A percentile compares a stretch with the other conserved stretches of the same genome.
Evolutionary conservation across 2,888 invertebrate genomes (phyloP).

Genomic region (Poecilus cupreus): DNA sequence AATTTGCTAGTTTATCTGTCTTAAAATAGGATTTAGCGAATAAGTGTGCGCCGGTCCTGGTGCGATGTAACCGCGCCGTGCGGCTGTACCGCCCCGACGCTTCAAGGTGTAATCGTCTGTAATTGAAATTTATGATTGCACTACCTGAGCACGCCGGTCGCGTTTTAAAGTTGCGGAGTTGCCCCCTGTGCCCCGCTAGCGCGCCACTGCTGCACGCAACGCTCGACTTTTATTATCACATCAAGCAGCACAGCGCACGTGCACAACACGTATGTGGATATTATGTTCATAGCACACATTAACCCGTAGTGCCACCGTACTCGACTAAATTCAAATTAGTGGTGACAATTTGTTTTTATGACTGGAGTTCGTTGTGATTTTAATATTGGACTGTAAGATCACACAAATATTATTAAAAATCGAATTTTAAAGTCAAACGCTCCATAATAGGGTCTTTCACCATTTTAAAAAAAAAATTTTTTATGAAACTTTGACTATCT

Average conservation of each 20-base stretch:
- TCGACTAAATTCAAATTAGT: constrained; percentile 37
- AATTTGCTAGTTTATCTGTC: no score
- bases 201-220: constrained; percentile 41
- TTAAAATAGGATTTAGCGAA: no score
- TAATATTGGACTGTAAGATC: no score
- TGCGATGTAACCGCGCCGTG: no score
- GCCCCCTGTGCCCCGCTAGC: background rate
- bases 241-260: constrained; percentile 30
- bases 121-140: constrained; percentile 59
- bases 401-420: no score
- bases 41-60: background rate
- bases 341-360: constrained; percentile 33
- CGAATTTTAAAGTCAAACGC: no score
- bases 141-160: constrained; percentile 53
- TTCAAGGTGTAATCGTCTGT: constrained; percentile 58
- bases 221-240: constrained; percentile 47
- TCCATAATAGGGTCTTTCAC: no score
- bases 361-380: background rate
- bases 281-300: constrained; percentile 16
- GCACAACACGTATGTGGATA: background rate
- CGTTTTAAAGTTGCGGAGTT: constrained; percentile 50
- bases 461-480: no score
- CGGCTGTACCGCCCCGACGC: constrained; percentile 51
- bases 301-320: background rate
- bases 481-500: no score